Base-by-base conservation (phyloP, 2,888 invertebrate species). In the Caenorhabditis sp. region DNA sequence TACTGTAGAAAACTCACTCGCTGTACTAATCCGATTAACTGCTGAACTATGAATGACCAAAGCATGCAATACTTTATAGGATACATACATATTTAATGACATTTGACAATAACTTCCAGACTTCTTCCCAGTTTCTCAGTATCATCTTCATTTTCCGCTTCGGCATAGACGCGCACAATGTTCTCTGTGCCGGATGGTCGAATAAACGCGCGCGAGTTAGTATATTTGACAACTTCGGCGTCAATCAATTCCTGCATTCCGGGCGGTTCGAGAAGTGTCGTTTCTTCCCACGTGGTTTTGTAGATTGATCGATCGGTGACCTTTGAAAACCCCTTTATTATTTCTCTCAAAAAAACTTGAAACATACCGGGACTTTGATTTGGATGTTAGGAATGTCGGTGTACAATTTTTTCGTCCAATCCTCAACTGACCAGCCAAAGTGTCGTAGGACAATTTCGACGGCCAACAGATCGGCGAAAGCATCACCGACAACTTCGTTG, bases 111-210 rank as follows among this genome's bases (percentile, higher is more conserved):
- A 12, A 43, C 43, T 17, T 43, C 43, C 14, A 43, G 17, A 43
- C 43, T 12, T 43, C 14, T 10, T 43, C 43, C 43, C 6, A 43
- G 10, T 43, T 43, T 43, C 14, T 12, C 6, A 43, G 14, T 43
- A 43, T 43, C 43, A 10, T 76, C 79, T 19, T 62, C 49, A n/a
- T 68, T 76, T 23, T 67, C 61, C 1, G 83, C 95, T 89, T 99
- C 99, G 0, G 96, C 95, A 89, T 97, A 99, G 0, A 99, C 93
- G 74, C 99, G 91, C 1, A 99, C 93, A 14, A 97, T 91, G 88
- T 97, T 95, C 89, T 99, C 99, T 0, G 99, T 99, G 10, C 99
- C 99, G 0, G 97, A 97, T 0, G 99, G 93, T 58, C 97, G 92
- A 14, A 96, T 95, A 90, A 99, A 97, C 3, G 95, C 91, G 63